Conservation (phyloP, 2,888 invertebrate species). For the Tiliacea aurago region DNA sequence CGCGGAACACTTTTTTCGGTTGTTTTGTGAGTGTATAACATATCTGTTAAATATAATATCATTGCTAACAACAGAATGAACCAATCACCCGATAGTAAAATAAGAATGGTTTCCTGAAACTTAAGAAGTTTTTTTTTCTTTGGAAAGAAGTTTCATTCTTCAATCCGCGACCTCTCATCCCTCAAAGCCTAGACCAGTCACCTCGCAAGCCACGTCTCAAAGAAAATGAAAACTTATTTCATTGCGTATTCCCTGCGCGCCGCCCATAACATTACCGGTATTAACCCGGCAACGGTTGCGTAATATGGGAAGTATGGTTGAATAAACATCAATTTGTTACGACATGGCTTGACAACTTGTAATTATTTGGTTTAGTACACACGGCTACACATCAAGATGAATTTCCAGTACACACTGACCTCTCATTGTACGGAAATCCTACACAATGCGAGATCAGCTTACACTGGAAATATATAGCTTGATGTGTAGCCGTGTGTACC, state of each 20-base stretch:
- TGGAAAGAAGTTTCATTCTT: no score
- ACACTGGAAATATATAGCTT: no score
- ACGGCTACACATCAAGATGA: no score
- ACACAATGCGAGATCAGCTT: no score
- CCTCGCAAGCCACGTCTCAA: constrained; percentile 61
- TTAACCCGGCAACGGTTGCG: constrained; percentile 41
- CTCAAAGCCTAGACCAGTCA: constrained; percentile 36
- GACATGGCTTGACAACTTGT: constrained; percentile 17
- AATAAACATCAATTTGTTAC: constrained; percentile 47
- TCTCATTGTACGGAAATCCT: no score
- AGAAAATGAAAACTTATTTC: constrained; percentile 73
- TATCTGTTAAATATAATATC: no score
- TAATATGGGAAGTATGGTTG: constrained; percentile 46
- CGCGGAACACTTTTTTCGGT: no score
- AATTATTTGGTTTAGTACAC: constrained; percentile 18
- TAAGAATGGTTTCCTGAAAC: background rate
- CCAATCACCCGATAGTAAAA: background rate
- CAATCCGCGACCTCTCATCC: constrained; percentile 48
- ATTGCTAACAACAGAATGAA: no score
- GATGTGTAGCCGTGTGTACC: no score
- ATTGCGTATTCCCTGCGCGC: constrained; percentile 60
- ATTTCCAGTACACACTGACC: no score
- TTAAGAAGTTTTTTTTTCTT: no score
- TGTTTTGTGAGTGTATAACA: no score
- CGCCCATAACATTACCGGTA: constrained; percentile 37